A percentile compares a stretch with the other conserved stretches of the same genome.
These are phyloP conservation scores for Enteromius viviparus DNA, from an alignment of 2,797 vertebrate genomes.

Conservation along the genomic window DNA sequence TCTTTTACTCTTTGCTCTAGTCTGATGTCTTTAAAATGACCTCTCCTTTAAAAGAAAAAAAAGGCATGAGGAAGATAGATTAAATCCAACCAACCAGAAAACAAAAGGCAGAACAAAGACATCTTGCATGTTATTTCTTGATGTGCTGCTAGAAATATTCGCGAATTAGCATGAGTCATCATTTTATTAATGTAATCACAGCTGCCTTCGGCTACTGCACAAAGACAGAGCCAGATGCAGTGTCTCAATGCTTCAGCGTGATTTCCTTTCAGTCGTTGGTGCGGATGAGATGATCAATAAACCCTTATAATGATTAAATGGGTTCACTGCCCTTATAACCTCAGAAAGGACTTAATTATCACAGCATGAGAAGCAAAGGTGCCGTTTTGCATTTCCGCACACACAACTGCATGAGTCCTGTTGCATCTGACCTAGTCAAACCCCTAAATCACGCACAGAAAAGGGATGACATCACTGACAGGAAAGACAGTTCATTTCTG, in stretches of 20 bases:
- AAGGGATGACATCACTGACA: constrained; percentile 69
- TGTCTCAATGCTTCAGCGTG: constrained; percentile 15
- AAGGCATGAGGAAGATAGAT: neutral
- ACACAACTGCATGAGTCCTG: constrained; percentile 71
- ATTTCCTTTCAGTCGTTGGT: neutral
- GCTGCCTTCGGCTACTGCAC: constrained; percentile 38
- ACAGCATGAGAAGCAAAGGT: constrained; percentile 59
- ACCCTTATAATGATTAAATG: constrained; percentile 37
- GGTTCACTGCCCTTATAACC: constrained; percentile 45
- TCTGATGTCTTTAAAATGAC: constrained; percentile 1
- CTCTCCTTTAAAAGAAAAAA: neutral
- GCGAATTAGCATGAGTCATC: neutral
- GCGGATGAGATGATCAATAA: constrained; percentile 33
- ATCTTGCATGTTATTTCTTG: neutral
- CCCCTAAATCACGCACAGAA: constrained; percentile 66
- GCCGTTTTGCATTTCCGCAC: constrained; percentile 65
- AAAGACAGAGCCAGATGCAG: constrained; percentile 47
- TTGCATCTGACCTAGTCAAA: constrained; percentile 60
- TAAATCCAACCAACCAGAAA: constrained; percentile 2
- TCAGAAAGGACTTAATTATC: constrained; percentile 58
- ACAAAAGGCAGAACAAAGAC: constrained; percentile 12
- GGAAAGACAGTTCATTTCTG: constrained; percentile 54
- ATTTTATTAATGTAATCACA: constrained; percentile 26
- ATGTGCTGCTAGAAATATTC: neutral
- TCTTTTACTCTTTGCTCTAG: constrained; percentile 27